phyloP scores from a whole-genome alignment of 2,113 vertebrate species.

The Corythornis vintsioides region DNA sequence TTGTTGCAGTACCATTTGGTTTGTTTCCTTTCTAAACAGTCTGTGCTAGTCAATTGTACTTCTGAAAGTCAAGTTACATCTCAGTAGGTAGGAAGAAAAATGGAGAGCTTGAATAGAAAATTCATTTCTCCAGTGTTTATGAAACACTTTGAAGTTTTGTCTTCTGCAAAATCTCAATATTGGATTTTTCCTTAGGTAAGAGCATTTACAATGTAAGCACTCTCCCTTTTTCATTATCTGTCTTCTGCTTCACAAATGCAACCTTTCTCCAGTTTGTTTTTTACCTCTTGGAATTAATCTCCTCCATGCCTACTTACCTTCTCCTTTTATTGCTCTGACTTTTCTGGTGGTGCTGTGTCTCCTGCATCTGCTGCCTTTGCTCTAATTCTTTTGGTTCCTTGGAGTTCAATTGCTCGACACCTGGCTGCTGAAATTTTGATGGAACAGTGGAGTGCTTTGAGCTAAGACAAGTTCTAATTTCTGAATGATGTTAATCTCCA shows the following conservation, averaged over 20 bases:
- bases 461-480: neutral
- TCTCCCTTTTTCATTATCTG: neutral
- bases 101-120: neutral
- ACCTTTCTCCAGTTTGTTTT: neutral
- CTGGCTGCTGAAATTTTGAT: neutral
- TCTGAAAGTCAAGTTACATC: neutral
- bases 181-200: neutral
- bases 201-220: neutral
- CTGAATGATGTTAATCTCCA: neutral
- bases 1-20: neutral
- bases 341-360: neutral
- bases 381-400: neutral
- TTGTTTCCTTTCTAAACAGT: neutral
- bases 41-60: neutral
- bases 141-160: neutral
- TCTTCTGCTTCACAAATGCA: neutral
- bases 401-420: neutral
- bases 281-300: neutral
- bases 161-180: neutral
- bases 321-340: neutral
- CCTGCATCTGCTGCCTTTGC: neutral
- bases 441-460: neutral
- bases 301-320: neutral
- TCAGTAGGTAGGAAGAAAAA: neutral
- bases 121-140: neutral